These are phyloP conservation scores for rabbit (Oryctolagus cuniculus) DNA, from an alignment of 2,113 vertebrate genomes.

Conservation along the genomic window mOryCun1.1 NC_091440.1:93682501-93683000, in stretches of 20 bases:
- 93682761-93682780: background rate
- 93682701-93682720: background rate
- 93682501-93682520: background rate
- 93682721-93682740: background rate
- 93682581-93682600: background rate
- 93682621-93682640: background rate
- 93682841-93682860: conserved; percentile 23
- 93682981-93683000: background rate
- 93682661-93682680: background rate
- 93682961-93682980: background rate
- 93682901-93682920: background rate
- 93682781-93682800: background rate
- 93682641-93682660: background rate
- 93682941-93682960: background rate
- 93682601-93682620: background rate
- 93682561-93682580: background rate
- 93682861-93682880: background rate
- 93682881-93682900: background rate
- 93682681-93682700: background rate
- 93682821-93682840: background rate
- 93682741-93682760: background rate
- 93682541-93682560: background rate
- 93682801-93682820: background rate
- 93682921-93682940: background rate
- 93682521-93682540: background rate